Conservation (phyloP, 2,888 invertebrate species). For the Craniophora ligustri region DNA sequence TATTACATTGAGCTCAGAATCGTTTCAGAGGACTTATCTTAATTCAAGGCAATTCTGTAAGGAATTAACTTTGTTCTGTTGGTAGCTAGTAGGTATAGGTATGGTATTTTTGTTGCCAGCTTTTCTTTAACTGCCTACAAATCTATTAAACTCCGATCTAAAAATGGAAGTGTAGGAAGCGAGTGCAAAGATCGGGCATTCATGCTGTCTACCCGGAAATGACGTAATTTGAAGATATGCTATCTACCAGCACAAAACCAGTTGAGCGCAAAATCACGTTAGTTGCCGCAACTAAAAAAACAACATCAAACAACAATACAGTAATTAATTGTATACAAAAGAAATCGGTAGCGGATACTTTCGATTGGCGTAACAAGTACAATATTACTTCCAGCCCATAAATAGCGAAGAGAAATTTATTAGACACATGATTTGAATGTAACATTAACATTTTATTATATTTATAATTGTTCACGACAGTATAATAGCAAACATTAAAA, state of each 20-base stretch:
- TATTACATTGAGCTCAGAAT: constrained; percentile 16
- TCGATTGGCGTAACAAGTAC: constrained; percentile 71
- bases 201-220: constrained; percentile 25
- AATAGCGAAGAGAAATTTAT: constrained; percentile 76
- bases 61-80: not conserved
- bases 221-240: constrained; percentile 35
- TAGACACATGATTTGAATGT: constrained; percentile 71
- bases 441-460: constrained; percentile 66
- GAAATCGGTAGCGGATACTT: constrained; percentile 65
- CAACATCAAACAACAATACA: constrained; percentile 41
- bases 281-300: constrained; percentile 27
- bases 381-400: constrained; percentile 72
- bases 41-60: constrained; percentile 12
- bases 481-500: constrained; percentile 69
- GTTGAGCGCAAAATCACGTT: constrained; percentile 41
- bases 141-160: constrained; percentile 14
- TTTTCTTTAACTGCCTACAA: not conserved
- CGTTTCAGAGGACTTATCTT: constrained; percentile 12
- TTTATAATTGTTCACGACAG: constrained; percentile 70
- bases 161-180: constrained; percentile 32
- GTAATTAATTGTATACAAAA: constrained; percentile 53
- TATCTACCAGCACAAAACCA: constrained; percentile 28
- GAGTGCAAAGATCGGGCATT: constrained; percentile 15
- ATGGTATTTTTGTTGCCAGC: not conserved
- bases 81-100: not conserved